A percentile compares a stretch with the other conserved stretches of the same genome.
These are phyloP conservation scores for Ctenomys sociabilis DNA, from an alignment of 2,113 vertebrate species.

Conservation along the genomic window DNA sequence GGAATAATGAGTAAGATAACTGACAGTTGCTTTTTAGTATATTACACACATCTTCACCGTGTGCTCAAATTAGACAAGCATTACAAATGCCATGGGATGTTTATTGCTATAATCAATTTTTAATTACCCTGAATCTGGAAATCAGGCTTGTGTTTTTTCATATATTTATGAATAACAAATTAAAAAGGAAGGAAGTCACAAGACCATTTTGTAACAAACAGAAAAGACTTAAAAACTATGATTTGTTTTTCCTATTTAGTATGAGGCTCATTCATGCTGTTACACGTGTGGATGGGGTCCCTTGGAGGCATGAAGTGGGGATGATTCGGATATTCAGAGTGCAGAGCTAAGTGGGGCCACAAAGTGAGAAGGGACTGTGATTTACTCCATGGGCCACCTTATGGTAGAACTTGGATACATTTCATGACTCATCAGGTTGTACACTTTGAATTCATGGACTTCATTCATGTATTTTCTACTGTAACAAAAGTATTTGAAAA, in stretches of 20 bases:
- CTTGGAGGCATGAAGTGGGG: not conserved
- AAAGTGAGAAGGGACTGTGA: not conserved
- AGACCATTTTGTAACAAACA: not conserved
- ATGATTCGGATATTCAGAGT: not conserved
- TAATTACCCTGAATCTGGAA: conserved; percentile 32
- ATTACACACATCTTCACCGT: not conserved
- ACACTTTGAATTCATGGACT: not conserved
- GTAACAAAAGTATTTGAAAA: not conserved
- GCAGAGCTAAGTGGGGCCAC: not conserved
- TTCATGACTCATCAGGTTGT: not conserved
- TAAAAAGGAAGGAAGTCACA: not conserved
- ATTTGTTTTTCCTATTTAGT: not conserved
- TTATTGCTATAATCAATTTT: conserved; percentile 6
- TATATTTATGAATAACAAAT: not conserved
- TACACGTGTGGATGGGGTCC: not conserved
- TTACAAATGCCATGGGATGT: not conserved
- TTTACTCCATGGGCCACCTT: not conserved
- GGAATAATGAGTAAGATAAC: conserved; percentile 15
- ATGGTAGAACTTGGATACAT: not conserved
- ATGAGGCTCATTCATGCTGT: not conserved
- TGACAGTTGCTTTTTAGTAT: not conserved
- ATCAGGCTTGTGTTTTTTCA: not conserved
- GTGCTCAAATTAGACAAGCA: conserved; percentile 16
- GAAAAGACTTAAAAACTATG: not conserved
- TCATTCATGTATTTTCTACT: not conserved